Percentiles rank a stretch among this genome's conserved stretches.
Evolutionary conservation across 2,888 invertebrate genomes (phyloP).

Genomic region (Xylota segnis): DNA sequence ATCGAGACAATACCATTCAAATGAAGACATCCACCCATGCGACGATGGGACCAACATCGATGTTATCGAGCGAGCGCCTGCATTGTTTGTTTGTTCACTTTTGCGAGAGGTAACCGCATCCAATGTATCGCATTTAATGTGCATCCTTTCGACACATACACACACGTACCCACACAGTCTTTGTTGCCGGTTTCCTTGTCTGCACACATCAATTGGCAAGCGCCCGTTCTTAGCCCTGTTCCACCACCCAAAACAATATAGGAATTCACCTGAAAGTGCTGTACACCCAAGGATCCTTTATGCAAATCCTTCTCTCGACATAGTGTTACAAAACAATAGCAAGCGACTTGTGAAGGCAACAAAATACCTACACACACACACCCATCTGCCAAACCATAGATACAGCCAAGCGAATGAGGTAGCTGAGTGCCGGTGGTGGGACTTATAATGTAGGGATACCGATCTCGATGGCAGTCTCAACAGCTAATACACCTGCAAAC

Average conservation of each 20-base stretch:
- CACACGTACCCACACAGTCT: background rate
- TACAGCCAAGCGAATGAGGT: slow-evolving; percentile 3
- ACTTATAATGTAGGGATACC: slow-evolving; percentile 10
- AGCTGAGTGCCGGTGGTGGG: background rate
- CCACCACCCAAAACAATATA: slow-evolving; percentile 11
- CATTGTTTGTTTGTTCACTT: slow-evolving; percentile 36
- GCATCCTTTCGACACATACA: slow-evolving; percentile 18
- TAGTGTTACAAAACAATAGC: slow-evolving; percentile 47
- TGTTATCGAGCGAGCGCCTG: slow-evolving; percentile 25
- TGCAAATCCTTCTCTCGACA: slow-evolving; percentile 39
- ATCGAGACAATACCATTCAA: background rate
- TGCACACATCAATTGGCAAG: slow-evolving; percentile 51
- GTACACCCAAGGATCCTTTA: slow-evolving; percentile 48
- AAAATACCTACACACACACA: background rate
- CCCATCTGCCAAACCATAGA: background rate
- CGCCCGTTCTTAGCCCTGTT: background rate
- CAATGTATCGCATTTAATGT: slow-evolving; percentile 55
- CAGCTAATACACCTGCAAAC: slow-evolving; percentile 7
- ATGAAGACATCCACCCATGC: background rate
- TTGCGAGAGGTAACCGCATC: slow-evolving; percentile 9
- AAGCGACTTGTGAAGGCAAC: slow-evolving; percentile 9
- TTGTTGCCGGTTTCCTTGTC: slow-evolving; percentile 41
- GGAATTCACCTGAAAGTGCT: slow-evolving; percentile 42
- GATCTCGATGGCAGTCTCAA: slow-evolving; percentile 41
- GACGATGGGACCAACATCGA: slow-evolving; percentile 7